phyloP scores from a whole-genome alignment of 2,113 vertebrate species.

The Notothenia rossii region DNA sequence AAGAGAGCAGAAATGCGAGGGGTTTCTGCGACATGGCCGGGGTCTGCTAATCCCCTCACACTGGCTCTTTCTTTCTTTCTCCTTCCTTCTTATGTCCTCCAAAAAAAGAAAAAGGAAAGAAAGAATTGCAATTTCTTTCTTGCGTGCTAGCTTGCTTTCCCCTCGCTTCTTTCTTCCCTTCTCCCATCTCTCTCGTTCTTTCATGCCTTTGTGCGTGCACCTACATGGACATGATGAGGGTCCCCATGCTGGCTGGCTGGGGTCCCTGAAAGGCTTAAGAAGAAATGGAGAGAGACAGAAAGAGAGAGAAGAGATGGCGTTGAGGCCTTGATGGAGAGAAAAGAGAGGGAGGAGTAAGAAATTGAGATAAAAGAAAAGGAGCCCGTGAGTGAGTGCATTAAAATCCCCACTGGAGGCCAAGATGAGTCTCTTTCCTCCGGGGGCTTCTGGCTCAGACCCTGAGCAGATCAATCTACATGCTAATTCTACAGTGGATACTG shows the following conservation, averaged over 20 bases:
- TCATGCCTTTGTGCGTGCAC: conserved; percentile 78
- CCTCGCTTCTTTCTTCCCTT: conserved; percentile 68
- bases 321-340: conserved; percentile 64
- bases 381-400: conserved; percentile 67
- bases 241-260: conserved; percentile 72
- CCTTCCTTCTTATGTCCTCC: conserved; percentile 86
- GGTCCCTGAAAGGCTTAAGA: conserved; percentile 76
- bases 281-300: conserved; percentile 57
- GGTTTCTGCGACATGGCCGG: conserved; percentile 90
- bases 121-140: conserved; percentile 86
- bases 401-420: conserved; percentile 54
- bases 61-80: conserved; percentile 88
- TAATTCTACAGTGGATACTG: conserved; percentile 66
- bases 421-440: conserved; percentile 57
- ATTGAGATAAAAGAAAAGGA: conserved; percentile 66
- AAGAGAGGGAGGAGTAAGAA: conserved; percentile 71
- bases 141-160: conserved; percentile 68
- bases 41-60: conserved; percentile 91
- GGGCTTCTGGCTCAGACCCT: conserved; percentile 34
- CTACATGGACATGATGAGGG: conserved; percentile 81
- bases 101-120: conserved; percentile 78
- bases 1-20: conserved; percentile 89
- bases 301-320: conserved; percentile 43
- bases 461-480: conserved; percentile 61
- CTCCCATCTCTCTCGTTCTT: conserved; percentile 66